phyloP scores from a whole-genome alignment of 37 sponge, comb jelly and placozoan genomes.

The Aphrocallistes beatrix region DNA sequence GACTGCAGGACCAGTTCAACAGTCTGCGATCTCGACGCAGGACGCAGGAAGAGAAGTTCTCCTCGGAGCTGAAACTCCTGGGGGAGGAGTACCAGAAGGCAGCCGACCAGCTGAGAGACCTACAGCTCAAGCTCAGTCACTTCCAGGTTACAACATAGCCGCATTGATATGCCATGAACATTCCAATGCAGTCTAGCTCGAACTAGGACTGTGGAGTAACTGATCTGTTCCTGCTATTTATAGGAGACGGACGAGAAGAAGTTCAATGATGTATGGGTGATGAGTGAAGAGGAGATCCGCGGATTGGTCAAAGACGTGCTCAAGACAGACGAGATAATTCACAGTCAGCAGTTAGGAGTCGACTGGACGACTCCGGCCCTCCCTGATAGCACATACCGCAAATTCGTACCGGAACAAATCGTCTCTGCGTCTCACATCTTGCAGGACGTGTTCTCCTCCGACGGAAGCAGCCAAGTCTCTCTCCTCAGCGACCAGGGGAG shows the following conservation, averaged over 20 bases:
- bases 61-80: conserved; percentile 41
- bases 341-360: conserved; percentile 84
- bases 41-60: conserved; percentile 52
- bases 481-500: not conserved
- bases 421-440: not conserved
- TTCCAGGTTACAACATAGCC: conserved; percentile 31
- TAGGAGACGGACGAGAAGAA: conserved; percentile 47
- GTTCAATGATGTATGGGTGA: conserved; percentile 82
- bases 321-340: conserved; percentile 59
- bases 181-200: too few relatives aligned
- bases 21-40: conserved; percentile 40
- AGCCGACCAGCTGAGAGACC: conserved; percentile 83
- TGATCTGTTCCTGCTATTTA: not conserved
- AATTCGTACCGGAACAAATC: not conserved
- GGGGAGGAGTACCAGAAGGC: conserved; percentile 80
- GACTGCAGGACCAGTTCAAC: conserved; percentile 76
- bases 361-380: conserved; percentile 43
- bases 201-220: too few relatives aligned
- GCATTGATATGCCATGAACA: too few relatives aligned
- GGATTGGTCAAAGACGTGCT: conserved; percentile 41
- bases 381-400: conserved; percentile 23
- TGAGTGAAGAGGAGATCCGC: conserved; percentile 76
- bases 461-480: not conserved
- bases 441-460: not conserved
- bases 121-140: conserved; percentile 85